Percentiles rank a stretch among this genome's conserved stretches.
Evolutionary conservation across 2,113 vertebrate genomes (phyloP).

Genomic region (Herpailurus yagouaroundi): DNA sequence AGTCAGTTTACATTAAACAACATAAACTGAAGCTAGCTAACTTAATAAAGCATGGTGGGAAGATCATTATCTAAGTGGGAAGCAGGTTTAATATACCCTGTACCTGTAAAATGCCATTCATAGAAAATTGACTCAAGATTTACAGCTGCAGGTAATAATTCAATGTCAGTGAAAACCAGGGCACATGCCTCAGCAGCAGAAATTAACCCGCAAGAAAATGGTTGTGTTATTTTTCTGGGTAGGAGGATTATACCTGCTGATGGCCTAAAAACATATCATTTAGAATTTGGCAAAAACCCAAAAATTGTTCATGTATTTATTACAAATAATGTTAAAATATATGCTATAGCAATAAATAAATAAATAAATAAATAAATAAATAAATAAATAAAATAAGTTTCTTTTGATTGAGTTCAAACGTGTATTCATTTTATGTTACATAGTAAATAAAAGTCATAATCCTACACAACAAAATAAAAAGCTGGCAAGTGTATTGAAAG

Average conservation of each 20-base stretch:
- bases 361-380: background rate
- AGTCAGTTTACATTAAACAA: constrained; percentile 36
- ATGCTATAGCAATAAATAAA: background rate
- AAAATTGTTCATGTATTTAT: background rate
- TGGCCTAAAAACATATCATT: background rate
- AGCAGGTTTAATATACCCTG: constrained; percentile 18
- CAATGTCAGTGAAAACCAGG: constrained; percentile 44
- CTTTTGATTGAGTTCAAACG: background rate
- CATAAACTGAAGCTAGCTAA: background rate
- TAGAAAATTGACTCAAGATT: constrained; percentile 63
- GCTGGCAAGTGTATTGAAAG: background rate
- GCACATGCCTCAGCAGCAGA: background rate
- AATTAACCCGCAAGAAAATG: background rate
- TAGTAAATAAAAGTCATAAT: background rate
- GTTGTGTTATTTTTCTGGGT: background rate
- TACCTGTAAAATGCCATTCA: constrained; percentile 57
- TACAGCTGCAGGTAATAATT: constrained; percentile 62
- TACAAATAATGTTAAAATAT: background rate
- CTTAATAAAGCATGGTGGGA: constrained; percentile 25
- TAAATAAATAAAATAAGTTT: background rate
- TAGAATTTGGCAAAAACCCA: background rate
- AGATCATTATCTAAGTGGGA: constrained; percentile 43
- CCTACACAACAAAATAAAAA: background rate
- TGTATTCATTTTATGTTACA: background rate
- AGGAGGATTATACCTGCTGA: background rate